Evolutionary conservation across 1,140 invertebrate genomes (phyloP), one percentile per base, ranked within the genome.

Genomic region (Hyles euphorbiae): DNA sequence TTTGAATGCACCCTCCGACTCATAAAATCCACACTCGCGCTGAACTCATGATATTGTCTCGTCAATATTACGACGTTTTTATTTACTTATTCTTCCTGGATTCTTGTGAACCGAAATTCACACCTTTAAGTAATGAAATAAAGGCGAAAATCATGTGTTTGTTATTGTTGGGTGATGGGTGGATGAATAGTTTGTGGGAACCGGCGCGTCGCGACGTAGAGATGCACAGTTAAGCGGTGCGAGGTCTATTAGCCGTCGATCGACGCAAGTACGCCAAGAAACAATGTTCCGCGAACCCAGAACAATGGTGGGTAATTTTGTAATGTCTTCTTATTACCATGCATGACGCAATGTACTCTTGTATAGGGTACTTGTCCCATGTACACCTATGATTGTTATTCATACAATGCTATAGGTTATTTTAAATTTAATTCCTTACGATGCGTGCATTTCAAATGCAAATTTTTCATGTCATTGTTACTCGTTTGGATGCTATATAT

Each of bases 241-340:
- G 63, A 72, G 64, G 61, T 68, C 68, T 76, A 78, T 78, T 78
- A 77, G 74, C 69, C 68, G 65, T 72, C 70, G 70, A 82, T 76
- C 64, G 61, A 53, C 52, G 63, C 67, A 54, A 68, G 64, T 70
- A 74, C 76, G 68, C 67, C 63, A 68, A 74, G 68, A 70, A 74
- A 72, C 67, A 56, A 57, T 76, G 78, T 88, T 88, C 85, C 74
- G 70, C 78, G 81, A 87, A 86, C 67, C 53, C 68, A 80, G 74
- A 81, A 88, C 85, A 88, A 88, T 88, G 77, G 83, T 74, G 74
- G 67, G 78, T 84, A 78, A 78, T 87, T 87, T 87, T 86, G 85
- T 83, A 87, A 88, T 88, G 76, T 74, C 74, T 78, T 83, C 81
- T 81, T 81, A 83, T 85, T 85, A 83, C 80, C 73, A 85, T 76